These are phyloP conservation scores for Puntigrus tetrazona DNA, from an alignment of 2,113 vertebrate species.

Conservation along the genomic window DNA sequence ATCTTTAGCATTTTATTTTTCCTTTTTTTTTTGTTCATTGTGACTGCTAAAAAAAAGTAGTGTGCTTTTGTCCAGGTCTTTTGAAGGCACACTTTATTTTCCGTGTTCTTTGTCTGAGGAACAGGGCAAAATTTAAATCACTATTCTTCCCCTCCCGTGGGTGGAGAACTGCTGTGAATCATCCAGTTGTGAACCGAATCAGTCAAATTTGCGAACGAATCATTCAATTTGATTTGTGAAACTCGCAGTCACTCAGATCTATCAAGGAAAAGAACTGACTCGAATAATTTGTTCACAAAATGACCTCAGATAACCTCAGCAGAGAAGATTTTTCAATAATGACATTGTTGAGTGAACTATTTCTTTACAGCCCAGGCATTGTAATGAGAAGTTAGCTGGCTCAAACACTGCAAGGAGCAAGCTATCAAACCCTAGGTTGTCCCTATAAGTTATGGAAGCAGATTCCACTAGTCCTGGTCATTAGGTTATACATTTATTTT, in stretches of 20 bases:
- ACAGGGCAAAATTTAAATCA: not conserved
- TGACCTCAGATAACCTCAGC: constrained; percentile 14
- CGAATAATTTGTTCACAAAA: constrained; percentile 12
- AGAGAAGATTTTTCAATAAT: constrained; percentile 7
- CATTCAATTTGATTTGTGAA: constrained; percentile 27
- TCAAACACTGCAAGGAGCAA: not conserved
- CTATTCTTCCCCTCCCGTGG: not conserved
- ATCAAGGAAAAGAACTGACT: not conserved
- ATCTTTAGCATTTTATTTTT: not conserved
- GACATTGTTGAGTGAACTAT: not conserved
- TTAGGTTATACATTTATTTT: not conserved
- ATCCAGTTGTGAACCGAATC: not conserved
- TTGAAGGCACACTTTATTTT: too few relatives aligned
- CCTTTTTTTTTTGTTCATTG: not conserved
- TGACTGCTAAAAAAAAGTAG: not conserved
- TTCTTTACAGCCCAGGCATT: not conserved
- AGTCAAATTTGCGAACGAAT: constrained; percentile 3
- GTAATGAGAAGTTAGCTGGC: not conserved
- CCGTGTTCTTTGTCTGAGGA: not conserved
- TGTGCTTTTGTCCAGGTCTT: not conserved
- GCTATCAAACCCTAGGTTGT: not conserved
- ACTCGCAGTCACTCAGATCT: constrained; percentile 12
- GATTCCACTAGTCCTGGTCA: not conserved
- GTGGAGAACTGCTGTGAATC: constrained; percentile 13
- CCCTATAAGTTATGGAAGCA: not conserved